Evolutionary conservation across 2,888 invertebrate genomes (phyloP).

Genomic region (Lasiommata megera): DNA sequence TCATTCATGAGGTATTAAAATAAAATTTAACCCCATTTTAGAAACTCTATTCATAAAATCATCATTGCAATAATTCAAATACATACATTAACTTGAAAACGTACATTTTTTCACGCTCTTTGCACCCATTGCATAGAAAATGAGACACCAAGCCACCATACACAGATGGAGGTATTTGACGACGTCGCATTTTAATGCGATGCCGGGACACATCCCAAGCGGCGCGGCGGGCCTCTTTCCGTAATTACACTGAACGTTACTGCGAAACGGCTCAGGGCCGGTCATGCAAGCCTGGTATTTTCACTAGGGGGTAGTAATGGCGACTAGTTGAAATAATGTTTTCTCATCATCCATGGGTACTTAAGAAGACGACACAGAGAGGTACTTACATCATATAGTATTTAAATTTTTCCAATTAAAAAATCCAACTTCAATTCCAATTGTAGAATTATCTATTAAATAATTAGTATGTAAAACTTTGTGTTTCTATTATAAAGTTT

Average conservation of each 20-base stretch:
- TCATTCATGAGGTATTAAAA: too few relatives aligned
- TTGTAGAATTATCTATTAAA: too few relatives aligned
- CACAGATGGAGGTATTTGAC: neutral
- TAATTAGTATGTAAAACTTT: too few relatives aligned
- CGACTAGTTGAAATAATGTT: slow-evolving; percentile 2
- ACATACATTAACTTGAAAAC: neutral
- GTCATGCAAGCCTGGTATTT: slow-evolving; percentile 11
- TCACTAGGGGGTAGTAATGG: neutral
- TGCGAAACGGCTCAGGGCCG: slow-evolving; percentile 1
- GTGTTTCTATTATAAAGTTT: too few relatives aligned
- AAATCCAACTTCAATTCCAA: too few relatives aligned
- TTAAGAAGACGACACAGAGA: too few relatives aligned
- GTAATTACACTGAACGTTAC: slow-evolving; percentile 12
- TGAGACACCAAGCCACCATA: slow-evolving; percentile 1
- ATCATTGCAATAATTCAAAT: neutral
- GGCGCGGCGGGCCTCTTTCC: slow-evolving; percentile 6
- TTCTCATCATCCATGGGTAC: too few relatives aligned
- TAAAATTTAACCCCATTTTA: neutral
- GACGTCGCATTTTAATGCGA: slow-evolving; percentile 6
- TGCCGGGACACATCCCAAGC: slow-evolving; percentile 4
- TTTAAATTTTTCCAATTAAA: too few relatives aligned
- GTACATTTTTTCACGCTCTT: neutral
- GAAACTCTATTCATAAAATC: neutral
- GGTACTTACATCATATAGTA: too few relatives aligned
- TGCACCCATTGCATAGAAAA: slow-evolving; percentile 1